phyloP scores from a whole-genome alignment of 2,113 vertebrate genomes.

The Hyperopisus bebe region DNA sequence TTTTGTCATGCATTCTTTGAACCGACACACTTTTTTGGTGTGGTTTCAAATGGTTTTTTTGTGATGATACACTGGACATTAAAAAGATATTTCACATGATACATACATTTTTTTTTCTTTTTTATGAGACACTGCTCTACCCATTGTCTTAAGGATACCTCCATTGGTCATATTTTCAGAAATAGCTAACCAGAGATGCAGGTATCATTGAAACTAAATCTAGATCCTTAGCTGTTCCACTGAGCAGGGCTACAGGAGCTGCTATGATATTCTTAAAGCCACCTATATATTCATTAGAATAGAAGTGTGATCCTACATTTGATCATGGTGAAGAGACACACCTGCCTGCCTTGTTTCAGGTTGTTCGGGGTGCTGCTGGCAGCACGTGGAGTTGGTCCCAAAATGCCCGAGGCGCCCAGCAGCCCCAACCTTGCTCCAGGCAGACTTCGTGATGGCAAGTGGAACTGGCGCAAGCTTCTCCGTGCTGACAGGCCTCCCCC shows the following conservation, averaged over 20 bases:
- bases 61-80: background rate
- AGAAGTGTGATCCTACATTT: background rate
- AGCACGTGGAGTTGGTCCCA: conserved; percentile 78
- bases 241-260: conserved; percentile 45
- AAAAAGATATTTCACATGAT: background rate
- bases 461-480: conserved; percentile 89
- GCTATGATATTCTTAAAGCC: background rate
- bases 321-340: conserved; percentile 46
- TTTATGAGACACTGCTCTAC: conserved; percentile 21
- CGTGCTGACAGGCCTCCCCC: conserved; percentile 71
- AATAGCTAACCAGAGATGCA: conserved; percentile 24
- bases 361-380: conserved; percentile 76
- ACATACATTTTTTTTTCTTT: background rate
- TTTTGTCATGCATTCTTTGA: background rate
- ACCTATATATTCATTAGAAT: background rate
- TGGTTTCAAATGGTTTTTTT: background rate
- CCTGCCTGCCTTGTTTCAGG: conserved; percentile 89
- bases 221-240: conserved; percentile 24
- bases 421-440: conserved; percentile 80
- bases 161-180: conserved; percentile 15
- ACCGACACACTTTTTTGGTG: no score
- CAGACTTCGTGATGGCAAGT: conserved; percentile 86
- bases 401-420: conserved; percentile 74
- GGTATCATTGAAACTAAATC: conserved; percentile 18
- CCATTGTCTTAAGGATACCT: conserved; percentile 53